Base-by-base conservation (phyloP, 2,113 vertebrate species). In the Syngnathoides biaculeatus region DNA sequence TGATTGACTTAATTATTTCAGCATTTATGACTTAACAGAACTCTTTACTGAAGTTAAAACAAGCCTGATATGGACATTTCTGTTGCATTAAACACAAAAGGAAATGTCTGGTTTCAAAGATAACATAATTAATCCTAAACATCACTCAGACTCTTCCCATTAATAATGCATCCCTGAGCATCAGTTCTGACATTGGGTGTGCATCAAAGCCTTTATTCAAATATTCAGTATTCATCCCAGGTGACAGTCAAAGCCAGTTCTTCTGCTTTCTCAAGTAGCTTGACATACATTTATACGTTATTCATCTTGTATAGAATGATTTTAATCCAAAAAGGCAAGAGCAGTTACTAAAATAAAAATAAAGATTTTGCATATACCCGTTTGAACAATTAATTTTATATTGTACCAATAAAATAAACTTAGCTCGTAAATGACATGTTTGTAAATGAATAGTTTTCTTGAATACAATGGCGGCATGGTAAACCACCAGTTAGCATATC, bases 111-210 rank as follows among this genome's bases (percentile, higher is more conserved):
- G 59, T 80, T 71, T 70, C 42, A 72, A 68, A 79, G 80, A 75
- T 81, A 81, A 77, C 79, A 83, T 83, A 89, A 90, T 83, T 87
- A 90, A 84, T 85, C 83, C 74, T 68, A 68, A 69, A 65, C 83
- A 86, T 77, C 83, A 82, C 74, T 77, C 77, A 59, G 77, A 35
- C 64, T 61, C 43, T 67, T 79, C 80, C 86, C 84, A 87, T 88
- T 83, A 87, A 89, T 89, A 86, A 87, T 87, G 77, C 73, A 85
- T 90, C 78, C 75, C 45, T 38, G 65, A 81, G 83, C 81, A 72
- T 78, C 81, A 77, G 82, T 62, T 69, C 68, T 78, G 74, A 74
- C 78, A 66, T 40, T 73, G 79, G 71, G 77, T 78, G 66, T 65
- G 71, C 72, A 75, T 75, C 75, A 62, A 65, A 63, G 68, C 71